phyloP scores from a whole-genome alignment of 1,140 invertebrate species.

The Pteromalus puparum region DNA sequence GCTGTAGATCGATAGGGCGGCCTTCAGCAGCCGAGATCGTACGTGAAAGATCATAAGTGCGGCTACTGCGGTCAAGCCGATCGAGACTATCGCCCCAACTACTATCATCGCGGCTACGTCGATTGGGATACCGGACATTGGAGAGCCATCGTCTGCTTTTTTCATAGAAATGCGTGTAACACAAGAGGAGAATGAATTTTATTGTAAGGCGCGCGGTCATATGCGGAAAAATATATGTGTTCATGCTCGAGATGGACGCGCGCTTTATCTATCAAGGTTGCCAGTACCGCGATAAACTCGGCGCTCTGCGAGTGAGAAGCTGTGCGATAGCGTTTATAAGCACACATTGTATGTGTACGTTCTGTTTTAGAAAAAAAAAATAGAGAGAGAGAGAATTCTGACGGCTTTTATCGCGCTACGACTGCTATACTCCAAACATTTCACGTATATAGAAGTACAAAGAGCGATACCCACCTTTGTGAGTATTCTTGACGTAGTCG shows the following conservation, averaged over 20 bases:
- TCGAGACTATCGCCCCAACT: slow-evolving; percentile 69
- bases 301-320: not conserved
- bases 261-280: slow-evolving; percentile 53
- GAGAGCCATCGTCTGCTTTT: slow-evolving; percentile 31
- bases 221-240: slow-evolving; percentile 57
- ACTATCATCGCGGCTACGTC: slow-evolving; percentile 69
- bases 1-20: slow-evolving; percentile 68
- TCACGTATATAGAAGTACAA: not conserved
- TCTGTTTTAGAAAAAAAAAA: too few relatives aligned
- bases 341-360: too few relatives aligned
- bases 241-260: slow-evolving; percentile 44
- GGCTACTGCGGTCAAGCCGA: slow-evolving; percentile 67
- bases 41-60: slow-evolving; percentile 69
- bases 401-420: not conserved
- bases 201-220: slow-evolving; percentile 26
- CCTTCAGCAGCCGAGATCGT: slow-evolving; percentile 68
- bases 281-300: slow-evolving; percentile 20
- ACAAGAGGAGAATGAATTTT: not conserved
- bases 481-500: slow-evolving; percentile 64
- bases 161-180: too few relatives aligned
- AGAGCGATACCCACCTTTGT: slow-evolving; percentile 58
- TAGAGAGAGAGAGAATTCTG: too few relatives aligned
- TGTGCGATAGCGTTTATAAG: not conserved
- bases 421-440: too few relatives aligned
- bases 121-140: slow-evolving; percentile 60